Evolutionary conservation across 2,797 vertebrate genomes (phyloP), one percentile per base, ranked within the genome.

Genomic region (Synanceia verrucosa): DNA sequence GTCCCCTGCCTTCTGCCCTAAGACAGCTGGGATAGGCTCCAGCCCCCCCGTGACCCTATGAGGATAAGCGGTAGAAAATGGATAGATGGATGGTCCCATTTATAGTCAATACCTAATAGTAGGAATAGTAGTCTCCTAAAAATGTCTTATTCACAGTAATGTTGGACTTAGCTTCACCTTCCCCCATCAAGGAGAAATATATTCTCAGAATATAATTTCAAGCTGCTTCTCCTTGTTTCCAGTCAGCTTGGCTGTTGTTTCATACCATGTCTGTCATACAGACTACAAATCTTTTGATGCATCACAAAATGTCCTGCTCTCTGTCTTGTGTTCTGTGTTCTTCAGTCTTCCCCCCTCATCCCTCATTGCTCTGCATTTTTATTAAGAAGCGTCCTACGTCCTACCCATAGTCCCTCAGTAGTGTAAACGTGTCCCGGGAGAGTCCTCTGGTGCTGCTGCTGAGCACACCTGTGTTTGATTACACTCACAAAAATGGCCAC

Each of bases 391-490:
- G 18, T 62, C 50, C 70, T 70, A 80, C 61, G 24, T 85, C 70
- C 69, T 50, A 23, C 47, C 71, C 56, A 31, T 6, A 57, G 61
- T 70, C 53, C 64, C 62, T 63, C 68, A 33, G 62, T 64, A 23
- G 65, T 61, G 53, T 77, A 81, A 61, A 39, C 28, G 23, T 24
- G 48, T 58, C 88, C 70, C 69, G 0, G 55, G 83, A 79, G 82
- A 80, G 57, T 65, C 62, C 28, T 73, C 61, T 39, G 64, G 62
- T 53, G 55, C 78, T 61, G 58, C 81, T 75, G 29, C 48, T 65
- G 61, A 81, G 77, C 88, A 87, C 82, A 87, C 82, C 88, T 91
- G 86, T 73, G 70, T 90, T 88, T 89, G 81, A 90, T 91, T 93
- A 87, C 61, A 67, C 26, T 52, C 56, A 57, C 51, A 84, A 76